Evolutionary conservation across 2,888 invertebrate genomes (phyloP).

Genomic region (Ornithoptera priamus): DNA sequence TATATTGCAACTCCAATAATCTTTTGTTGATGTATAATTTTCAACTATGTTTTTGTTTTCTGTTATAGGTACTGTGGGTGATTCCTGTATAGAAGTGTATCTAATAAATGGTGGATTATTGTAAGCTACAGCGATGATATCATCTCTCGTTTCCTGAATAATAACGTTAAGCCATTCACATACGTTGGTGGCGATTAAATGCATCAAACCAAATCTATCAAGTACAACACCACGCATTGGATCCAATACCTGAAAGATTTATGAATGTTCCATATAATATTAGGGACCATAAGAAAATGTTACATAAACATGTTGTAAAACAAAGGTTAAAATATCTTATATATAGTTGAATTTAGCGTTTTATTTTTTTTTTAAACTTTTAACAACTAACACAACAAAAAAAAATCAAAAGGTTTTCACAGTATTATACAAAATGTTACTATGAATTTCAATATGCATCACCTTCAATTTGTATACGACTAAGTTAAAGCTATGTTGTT

Average conservation of each 20-base stretch:
- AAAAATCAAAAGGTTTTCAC: not conserved
- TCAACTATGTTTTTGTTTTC: slow-evolving; percentile 36
- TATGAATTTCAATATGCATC: no score
- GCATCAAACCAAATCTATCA: slow-evolving; percentile 94
- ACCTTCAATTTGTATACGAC: no score
- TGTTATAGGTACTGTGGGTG: slow-evolving; percentile 45
- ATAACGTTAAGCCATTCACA: slow-evolving; percentile 95
- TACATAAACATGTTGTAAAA: no score
- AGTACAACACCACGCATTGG: slow-evolving; percentile 73
- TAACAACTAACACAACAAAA: no score
- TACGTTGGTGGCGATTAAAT: slow-evolving; percentile 94
- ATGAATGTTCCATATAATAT: not conserved
- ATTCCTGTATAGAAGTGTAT: slow-evolving; percentile 61
- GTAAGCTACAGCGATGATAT: slow-evolving; percentile 81
- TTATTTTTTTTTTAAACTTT: not conserved
- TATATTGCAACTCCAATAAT: slow-evolving; percentile 65
- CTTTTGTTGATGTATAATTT: slow-evolving; percentile 45
- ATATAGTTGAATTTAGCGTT: not conserved
- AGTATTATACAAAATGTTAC: no score
- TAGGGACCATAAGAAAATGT: not conserved
- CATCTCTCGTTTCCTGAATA: slow-evolving; percentile 92
- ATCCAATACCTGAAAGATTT: slow-evolving; percentile 55
- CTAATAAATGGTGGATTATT: slow-evolving; percentile 54
- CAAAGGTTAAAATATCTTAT: not conserved
- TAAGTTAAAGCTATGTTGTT: no score